Evolutionary conservation across 2,888 invertebrate genomes (phyloP), one percentile per base, ranked within the genome.

Genomic region (Sepiola atlantica): DNA sequence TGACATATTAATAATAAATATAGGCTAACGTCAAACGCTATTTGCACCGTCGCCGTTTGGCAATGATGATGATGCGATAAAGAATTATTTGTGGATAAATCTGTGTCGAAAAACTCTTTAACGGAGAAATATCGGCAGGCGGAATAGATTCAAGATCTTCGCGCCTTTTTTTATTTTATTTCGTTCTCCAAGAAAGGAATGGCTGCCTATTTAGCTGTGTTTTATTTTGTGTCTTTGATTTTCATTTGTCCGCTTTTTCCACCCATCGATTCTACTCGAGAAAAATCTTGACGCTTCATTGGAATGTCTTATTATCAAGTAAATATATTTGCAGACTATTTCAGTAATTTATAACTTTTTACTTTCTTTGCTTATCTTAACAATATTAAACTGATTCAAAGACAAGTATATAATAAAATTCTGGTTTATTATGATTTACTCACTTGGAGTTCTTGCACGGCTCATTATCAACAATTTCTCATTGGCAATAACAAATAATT

Each of bases 1-100:
- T 77, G 77, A 77, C 28, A 77, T 77, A 77, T 77, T 77, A 77
- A 77, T 77, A 77, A 77, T 77, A 77, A 77, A 77, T 77, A n/a
- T 77, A 32, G 77, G 77, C 8, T n/a, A 32, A n/a, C 77, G 77
- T 77, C 10, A n/a, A 77, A 77, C 77, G 77, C 77, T n/a, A 77
- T 77, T 77, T 77, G 77, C 77, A 1, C 77, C 12, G 77, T n/a
- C 45, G 77, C 77, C n/a, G 77, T 28, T 45, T 77, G 6, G 77
- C 77, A 45, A 45, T 45, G 45, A 45, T 45, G 45, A 45, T n/a
- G 77, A 77, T 77, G n/a, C 32, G 77, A 77, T 77, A 77, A 77
- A 32, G 77, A 77, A 77, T 77, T 77, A 77, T 77, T 77, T n/a
- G 77, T 16, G 77, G 77, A 77, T 77, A 77, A 77, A n/a, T 77